Conservation (phyloP, 2,113 vertebrate genomes). For the Lontra canadensis region DNA sequence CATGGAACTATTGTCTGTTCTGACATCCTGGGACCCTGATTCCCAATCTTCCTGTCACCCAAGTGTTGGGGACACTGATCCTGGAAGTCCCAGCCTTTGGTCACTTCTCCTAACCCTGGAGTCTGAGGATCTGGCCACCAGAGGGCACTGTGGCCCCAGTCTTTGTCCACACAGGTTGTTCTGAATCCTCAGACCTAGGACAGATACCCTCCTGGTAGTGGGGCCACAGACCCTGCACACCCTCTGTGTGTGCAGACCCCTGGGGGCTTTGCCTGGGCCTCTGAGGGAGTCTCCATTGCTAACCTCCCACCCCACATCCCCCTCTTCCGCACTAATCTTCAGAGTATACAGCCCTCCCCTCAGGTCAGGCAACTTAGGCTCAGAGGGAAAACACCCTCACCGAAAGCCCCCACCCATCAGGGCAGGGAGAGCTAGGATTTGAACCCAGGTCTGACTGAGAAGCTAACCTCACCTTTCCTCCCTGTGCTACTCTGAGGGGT, state of each 20-base stretch:
- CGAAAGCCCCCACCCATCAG: background rate
- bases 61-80: background rate
- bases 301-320: background rate
- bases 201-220: background rate
- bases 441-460: background rate
- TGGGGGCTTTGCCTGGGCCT: background rate
- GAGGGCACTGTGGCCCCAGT: constrained; percentile 49
- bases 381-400: background rate
- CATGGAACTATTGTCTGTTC: background rate
- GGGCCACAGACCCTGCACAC: background rate
- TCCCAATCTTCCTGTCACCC: background rate
- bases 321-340: background rate
- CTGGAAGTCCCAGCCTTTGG: background rate
- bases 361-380: background rate
- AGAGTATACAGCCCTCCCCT: background rate
- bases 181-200: background rate
- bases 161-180: background rate
- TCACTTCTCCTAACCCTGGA: background rate
- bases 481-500: background rate
- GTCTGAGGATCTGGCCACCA: constrained; percentile 6
- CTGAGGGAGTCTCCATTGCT: background rate
- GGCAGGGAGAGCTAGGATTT: background rate
- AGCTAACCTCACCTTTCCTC: background rate
- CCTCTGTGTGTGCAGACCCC: background rate
- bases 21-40: background rate